Base-by-base conservation (phyloP, 1,140 invertebrate species). In the Drosophila truncata region DNA sequence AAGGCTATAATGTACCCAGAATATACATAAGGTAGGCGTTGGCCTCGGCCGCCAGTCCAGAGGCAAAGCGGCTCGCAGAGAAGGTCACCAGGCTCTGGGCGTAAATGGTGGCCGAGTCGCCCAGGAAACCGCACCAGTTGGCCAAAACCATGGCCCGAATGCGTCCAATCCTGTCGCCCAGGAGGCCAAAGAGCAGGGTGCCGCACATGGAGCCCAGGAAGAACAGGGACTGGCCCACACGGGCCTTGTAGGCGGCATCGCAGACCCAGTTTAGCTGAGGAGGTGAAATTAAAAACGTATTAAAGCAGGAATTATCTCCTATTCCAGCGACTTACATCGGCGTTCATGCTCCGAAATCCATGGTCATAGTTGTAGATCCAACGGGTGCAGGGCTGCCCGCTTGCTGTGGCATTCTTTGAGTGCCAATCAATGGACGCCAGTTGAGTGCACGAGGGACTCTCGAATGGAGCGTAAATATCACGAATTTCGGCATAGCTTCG, bases 1-100 rank as follows among this genome's bases (percentile, higher is more conserved):
- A 10, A 2, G 41, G 35, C 8, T 20, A 69, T 33, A 20, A 55
- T 57, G 49, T 81, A 94, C 94, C 93, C 44, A 95, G 93, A 64
- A 95, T 95, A 66, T 95, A 95, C 93, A 95, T 95, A 81, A 95
- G 94, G 62, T 94, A 94, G 65, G 94, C 94, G 74, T 94, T 94
- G 16, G 93, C 93, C 78, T 95, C 94, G 16, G 94, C 94, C 0
- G 94, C 94, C 14, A 94, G 76, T 9, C 95, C 95, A 2, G 94
- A 94, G 5, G 94, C 57, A 74, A 95, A 94, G 47, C 94, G 90
- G 46, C 93, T 93, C 5, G 93, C 73, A 8, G 93, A 93, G 84
- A 94, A 95, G 3, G 91, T 71, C 5, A 85, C 78, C 29, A 94
- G 78, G 37, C 91, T 92, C 5, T 71, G 80, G 0, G 94, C 82